A percentile compares a stretch with the other conserved stretches of the same genome.
phyloP scores from a whole-genome alignment of 2,888 invertebrate genomes.

The Tridacna gigas region DNA sequence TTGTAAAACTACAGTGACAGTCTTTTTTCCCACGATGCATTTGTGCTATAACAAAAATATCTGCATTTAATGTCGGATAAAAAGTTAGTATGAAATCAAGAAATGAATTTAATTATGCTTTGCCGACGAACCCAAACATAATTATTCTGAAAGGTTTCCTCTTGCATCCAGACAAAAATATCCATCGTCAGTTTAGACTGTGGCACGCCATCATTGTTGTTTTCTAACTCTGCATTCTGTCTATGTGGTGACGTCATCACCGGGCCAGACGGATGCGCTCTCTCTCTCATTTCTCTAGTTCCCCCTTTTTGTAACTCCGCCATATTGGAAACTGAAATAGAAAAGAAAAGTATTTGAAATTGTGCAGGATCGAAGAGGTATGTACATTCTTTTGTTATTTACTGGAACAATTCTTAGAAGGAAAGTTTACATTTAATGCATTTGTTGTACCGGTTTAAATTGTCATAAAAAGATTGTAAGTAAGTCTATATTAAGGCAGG shows the following conservation, averaged over 20 bases:
- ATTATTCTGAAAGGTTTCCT: slow-evolving; percentile 11
- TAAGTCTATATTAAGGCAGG: too few relatives aligned
- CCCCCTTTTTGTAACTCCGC: slow-evolving; percentile 8
- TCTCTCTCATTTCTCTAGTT: neutral
- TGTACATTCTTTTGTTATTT: neutral
- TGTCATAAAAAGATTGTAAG: too few relatives aligned
- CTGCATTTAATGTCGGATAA: too few relatives aligned
- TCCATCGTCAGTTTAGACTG: slow-evolving; percentile 5
- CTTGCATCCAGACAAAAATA: neutral
- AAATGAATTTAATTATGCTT: too few relatives aligned
- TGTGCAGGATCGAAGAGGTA: neutral
- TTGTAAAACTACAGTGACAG: too few relatives aligned
- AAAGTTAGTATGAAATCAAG: too few relatives aligned
- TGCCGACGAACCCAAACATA: too few relatives aligned
- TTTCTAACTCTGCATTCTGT: slow-evolving; percentile 10
- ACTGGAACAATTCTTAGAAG: neutral
- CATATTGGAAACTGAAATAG: slow-evolving; percentile 24
- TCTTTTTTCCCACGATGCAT: too few relatives aligned
- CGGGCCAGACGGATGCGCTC: slow-evolving; percentile 1
- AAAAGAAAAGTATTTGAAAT: neutral
- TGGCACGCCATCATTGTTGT: slow-evolving; percentile 2
- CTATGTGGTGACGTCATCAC: slow-evolving; percentile 17
- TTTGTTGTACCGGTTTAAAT: too few relatives aligned
- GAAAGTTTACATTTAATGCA: too few relatives aligned
- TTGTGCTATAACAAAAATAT: too few relatives aligned